phyloP scores from a whole-genome alignment of 64 coral and sea anemone species.

The Montipora capricornis region DNA sequence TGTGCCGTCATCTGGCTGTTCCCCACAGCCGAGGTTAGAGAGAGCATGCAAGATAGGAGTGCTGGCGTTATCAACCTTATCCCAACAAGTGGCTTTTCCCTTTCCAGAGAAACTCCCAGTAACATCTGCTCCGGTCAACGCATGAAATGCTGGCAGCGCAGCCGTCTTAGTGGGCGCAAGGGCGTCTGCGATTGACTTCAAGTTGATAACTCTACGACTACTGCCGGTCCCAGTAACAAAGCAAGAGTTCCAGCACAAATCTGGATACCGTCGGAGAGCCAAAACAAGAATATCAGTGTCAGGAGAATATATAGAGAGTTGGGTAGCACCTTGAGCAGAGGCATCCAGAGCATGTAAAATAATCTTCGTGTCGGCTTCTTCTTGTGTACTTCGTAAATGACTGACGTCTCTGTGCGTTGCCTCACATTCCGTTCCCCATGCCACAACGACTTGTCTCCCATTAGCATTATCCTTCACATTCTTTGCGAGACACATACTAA shows the following conservation, averaged over 20 bases:
- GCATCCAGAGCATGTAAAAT: slow-evolving; percentile 68
- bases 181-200: slow-evolving; percentile 73
- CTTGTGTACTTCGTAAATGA: slow-evolving; percentile 58
- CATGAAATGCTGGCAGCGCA: too few species aligned
- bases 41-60: slow-evolving; percentile 52
- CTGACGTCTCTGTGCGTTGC: slow-evolving; percentile 72
- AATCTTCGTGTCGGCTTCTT: slow-evolving; percentile 66
- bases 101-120: slow-evolving; percentile 30
- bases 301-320: not conserved
- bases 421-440: slow-evolving; percentile 59
- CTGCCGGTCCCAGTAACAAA: slow-evolving; percentile 67
- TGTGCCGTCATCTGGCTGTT: slow-evolving; percentile 52
- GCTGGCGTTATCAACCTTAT: slow-evolving; percentile 51
- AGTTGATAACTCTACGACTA: slow-evolving; percentile 65
- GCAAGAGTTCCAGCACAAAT: slow-evolving; percentile 54
- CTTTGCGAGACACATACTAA: slow-evolving; percentile 67
- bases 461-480: slow-evolving; percentile 70
- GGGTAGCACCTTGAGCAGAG: slow-evolving; percentile 53
- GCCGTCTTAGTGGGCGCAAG: not conserved
- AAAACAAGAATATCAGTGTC: slow-evolving; percentile 38
- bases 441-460: slow-evolving; percentile 68
- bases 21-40: slow-evolving; percentile 48
- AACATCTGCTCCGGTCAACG: too few species aligned
- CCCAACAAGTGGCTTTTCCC: slow-evolving; percentile 51
- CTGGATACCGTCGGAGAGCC: slow-evolving; percentile 60